phyloP scores from a whole-genome alignment of 2,113 vertebrate species.

The Trochalopteron elliotii region DNA sequence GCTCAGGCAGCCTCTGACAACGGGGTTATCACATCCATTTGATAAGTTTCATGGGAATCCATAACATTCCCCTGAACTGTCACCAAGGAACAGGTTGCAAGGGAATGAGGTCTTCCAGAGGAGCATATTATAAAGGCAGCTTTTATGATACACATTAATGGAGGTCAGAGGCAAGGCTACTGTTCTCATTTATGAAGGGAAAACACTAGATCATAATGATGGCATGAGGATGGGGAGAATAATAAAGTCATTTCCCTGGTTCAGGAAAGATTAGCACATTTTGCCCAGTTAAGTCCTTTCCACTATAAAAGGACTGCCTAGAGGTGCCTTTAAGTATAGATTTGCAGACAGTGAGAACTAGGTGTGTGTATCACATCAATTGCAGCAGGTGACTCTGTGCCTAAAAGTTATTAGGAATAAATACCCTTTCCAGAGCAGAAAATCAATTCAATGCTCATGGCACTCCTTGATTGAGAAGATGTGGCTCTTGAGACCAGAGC shows the following conservation, averaged over 20 bases:
- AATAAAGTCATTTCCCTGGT: neutral
- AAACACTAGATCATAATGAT: constrained; percentile 7
- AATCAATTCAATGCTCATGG: neutral
- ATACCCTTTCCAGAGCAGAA: neutral
- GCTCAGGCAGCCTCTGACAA: neutral
- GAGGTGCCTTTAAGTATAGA: neutral
- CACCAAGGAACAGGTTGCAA: neutral
- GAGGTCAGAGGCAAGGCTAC: constrained; percentile 40
- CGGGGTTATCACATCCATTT: neutral
- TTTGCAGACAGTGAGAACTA: neutral
- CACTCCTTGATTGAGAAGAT: neutral
- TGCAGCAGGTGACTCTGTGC: neutral
- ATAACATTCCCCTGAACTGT: neutral
- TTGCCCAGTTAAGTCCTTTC: constrained; percentile 11
- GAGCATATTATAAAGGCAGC: neutral
- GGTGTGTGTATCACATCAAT: neutral
- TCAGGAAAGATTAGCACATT: constrained; percentile 20
- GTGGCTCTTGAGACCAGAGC: neutral
- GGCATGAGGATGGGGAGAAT: neutral
- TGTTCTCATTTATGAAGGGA: neutral
- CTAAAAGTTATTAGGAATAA: neutral
- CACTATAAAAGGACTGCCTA: neutral
- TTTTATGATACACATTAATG: neutral
- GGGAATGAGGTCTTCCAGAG: constrained; percentile 11
- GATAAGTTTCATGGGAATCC: neutral